Base-by-base conservation (phyloP, 2,113 vertebrate genomes). In the Cheilinus undulatus region DNA sequence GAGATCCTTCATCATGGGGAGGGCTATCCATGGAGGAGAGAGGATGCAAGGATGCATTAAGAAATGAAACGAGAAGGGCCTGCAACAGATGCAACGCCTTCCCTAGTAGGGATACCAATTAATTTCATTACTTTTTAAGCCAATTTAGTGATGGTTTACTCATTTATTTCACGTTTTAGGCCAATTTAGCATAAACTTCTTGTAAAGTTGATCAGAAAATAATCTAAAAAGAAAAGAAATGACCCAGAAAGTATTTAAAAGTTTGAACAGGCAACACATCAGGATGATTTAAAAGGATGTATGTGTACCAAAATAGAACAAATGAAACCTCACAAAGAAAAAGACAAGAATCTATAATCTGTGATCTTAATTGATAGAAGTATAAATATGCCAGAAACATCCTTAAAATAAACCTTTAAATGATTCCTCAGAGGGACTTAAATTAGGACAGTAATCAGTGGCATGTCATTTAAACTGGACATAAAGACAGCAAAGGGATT, bases 281-380 rank as follows among this genome's bases (percentile, higher is more conserved):
- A 30, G 7, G 52, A 7, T 1, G n/a, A 2, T 12, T 36, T 27
- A 52, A 36, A 32, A 36, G 2, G 28, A 13, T 15, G 15, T 52
- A 8, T 30, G 53, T 58, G 57, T 27, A 30, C 61, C 66, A 17
- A 49, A 56, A 73, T 26, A 36, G 34, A 27, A 42, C 56, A 50
- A 49, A 56, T 27, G 50, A 30, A 19, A 17, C 3, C 0, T 22
- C 46, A 70, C 17, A 13, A 51, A 36, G 43, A 4, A 3, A 30
- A 30, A 30, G 28, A 30, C 28, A 3, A 30, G 28, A 30, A 30
- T 30, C 28, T 30, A 3, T 30, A n/a, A 62, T 62, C 38, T 72
- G 10, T 58, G 53, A 26, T 69, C 6, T 7, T 42, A 24, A 24
- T 12, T 19, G 38, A 65, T 45, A 38, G 14, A 23, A 19, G 8